phyloP scores from a whole-genome alignment of 2,113 vertebrate genomes.

The Amia ocellicauda region DNA sequence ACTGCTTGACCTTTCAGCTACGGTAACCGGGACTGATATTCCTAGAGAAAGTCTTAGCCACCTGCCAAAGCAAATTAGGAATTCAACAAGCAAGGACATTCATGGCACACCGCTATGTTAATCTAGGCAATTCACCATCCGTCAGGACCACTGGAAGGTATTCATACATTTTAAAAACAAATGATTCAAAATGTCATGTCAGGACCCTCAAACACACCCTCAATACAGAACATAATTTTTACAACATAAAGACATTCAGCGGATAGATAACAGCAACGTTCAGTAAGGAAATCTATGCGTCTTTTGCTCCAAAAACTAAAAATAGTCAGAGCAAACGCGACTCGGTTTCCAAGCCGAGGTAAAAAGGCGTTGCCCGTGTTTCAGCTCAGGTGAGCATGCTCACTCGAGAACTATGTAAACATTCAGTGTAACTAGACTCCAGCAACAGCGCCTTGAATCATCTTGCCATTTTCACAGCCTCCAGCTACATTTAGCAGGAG shows the following conservation, averaged over 20 bases:
- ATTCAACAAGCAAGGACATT: background rate
- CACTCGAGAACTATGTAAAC: conserved; percentile 13
- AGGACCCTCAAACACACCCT: no score
- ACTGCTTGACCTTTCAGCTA: conserved; percentile 6
- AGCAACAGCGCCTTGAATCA: background rate
- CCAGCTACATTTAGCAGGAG: conserved; percentile 27
- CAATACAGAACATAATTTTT: no score
- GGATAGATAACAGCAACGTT: no score
- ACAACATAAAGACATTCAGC: no score
- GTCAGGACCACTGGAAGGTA: background rate
- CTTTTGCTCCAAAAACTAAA: no score
- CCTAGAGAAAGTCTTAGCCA: conserved; percentile 7
- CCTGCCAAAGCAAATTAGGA: conserved; percentile 7
- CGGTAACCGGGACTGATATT: conserved; percentile 4
- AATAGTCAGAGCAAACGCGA: no score
- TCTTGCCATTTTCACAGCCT: conserved; percentile 31
- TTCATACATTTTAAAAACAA: no score
- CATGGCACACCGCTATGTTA: background rate
- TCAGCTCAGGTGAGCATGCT: conserved; percentile 26
- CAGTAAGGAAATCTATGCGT: no score
- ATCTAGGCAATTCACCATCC: background rate
- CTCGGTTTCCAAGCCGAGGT: background rate
- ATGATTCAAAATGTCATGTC: no score
- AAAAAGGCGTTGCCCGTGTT: conserved; percentile 7
- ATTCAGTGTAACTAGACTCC: conserved; percentile 19